These are phyloP conservation scores for Dynastes hyllus DNA, from an alignment of 2,888 invertebrate genomes.

Conservation along the genomic window DNA sequence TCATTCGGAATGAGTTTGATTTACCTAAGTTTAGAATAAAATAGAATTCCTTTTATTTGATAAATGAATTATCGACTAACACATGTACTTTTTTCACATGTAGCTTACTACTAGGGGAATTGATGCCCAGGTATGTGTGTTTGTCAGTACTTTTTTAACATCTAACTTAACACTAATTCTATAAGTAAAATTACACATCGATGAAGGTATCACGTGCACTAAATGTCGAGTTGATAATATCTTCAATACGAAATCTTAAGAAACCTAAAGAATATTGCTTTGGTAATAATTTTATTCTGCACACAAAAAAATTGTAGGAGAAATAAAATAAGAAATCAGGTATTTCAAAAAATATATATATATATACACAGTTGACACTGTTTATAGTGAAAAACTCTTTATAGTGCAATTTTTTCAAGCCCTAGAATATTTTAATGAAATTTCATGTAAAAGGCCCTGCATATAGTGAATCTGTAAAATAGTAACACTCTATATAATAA, in stretches of 20 bases:
- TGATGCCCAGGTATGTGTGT: conserved; percentile 79
- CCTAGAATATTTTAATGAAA: too few relatives aligned
- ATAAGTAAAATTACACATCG: conserved; percentile 23
- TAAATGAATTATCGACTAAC: conserved; percentile 50
- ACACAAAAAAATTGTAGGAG: too few relatives aligned
- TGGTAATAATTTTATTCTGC: too few relatives aligned
- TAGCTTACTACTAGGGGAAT: conserved; percentile 66
- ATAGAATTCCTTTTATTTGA: conserved; percentile 49
- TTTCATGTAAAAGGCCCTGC: too few relatives aligned
- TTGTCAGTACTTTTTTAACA: conserved; percentile 50
- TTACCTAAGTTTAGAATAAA: background rate
- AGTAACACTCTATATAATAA: too few relatives aligned
- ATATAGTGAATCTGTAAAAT: too few relatives aligned
- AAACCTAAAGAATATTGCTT: too few relatives aligned
- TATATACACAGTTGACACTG: too few relatives aligned
- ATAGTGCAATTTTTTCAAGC: too few relatives aligned
- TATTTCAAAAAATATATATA: too few relatives aligned
- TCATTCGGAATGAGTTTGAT: background rate
- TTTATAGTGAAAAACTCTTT: too few relatives aligned
- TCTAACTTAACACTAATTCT: conserved; percentile 47
- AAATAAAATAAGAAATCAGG: too few relatives aligned
- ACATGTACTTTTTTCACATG: conserved; percentile 54
- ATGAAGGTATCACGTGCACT: background rate
- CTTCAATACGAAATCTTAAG: background rate
- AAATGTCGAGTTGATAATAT: background rate